phyloP scores from a whole-genome alignment of 2,113 vertebrate genomes.

The Hyperopisus bebe region DNA sequence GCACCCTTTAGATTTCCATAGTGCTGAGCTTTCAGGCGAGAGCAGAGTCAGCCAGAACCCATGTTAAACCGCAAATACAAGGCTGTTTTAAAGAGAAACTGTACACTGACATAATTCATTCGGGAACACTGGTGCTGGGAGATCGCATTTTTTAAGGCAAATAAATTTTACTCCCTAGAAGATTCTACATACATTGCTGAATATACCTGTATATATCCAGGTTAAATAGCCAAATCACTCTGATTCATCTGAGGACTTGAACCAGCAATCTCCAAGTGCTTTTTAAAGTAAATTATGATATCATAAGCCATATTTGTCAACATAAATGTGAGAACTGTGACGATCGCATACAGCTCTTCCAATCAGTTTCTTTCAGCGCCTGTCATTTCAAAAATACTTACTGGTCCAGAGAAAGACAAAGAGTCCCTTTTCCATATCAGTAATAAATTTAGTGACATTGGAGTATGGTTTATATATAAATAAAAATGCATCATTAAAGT shows the following conservation, averaged over 20 bases:
- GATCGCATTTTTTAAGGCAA: not conserved
- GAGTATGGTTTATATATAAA: not conserved
- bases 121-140: not conserved
- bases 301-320: not conserved
- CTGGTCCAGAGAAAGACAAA: not conserved
- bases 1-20: not conserved
- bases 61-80: not conserved
- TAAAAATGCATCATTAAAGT: not conserved
- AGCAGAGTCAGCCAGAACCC: not conserved
- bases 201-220: not conserved
- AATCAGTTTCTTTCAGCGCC: slow-evolving; percentile 24
- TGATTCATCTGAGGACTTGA: not conserved
- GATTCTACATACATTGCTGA: not conserved
- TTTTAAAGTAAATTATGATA: not conserved
- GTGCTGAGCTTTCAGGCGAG: not conserved
- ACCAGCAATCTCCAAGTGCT: not conserved
- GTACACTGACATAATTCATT: not conserved
- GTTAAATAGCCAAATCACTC: not conserved
- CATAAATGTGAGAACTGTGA: not conserved
- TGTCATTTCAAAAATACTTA: slow-evolving; percentile 25
- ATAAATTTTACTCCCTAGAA: not conserved
- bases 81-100: not conserved
- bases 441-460: not conserved
- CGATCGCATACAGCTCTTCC: too few relatives aligned
- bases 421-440: not conserved